Conservation (phyloP, 2,888 invertebrate species). For the Adelphocoris suturalis region DNA sequence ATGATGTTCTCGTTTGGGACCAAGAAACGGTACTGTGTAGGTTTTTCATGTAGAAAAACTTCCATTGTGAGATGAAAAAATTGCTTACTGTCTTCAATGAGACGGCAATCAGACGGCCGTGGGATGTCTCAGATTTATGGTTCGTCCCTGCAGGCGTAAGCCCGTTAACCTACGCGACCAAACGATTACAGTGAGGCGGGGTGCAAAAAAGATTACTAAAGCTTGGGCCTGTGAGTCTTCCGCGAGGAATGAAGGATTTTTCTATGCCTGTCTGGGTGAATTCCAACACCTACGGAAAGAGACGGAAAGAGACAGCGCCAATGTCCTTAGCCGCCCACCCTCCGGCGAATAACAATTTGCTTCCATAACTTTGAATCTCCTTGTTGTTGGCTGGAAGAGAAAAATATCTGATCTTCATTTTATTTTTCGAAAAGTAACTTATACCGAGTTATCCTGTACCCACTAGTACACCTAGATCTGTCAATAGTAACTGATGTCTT, state of each 20-base stretch:
- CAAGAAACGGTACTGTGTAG: slow-evolving; percentile 4
- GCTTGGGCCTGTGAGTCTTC: neutral
- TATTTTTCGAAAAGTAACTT: too few relatives aligned
- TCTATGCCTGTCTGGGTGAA: neutral
- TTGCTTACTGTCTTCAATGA: slow-evolving; percentile 24
- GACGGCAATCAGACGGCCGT: slow-evolving; percentile 12
- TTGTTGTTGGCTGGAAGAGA: too few relatives aligned
- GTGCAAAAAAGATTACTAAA: slow-evolving; percentile 1
- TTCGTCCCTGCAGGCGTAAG: neutral
- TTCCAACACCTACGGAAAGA: slow-evolving; percentile 27
- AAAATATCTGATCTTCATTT: too few relatives aligned
- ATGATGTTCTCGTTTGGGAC: neutral
- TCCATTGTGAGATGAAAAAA: neutral
- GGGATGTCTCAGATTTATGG: slow-evolving; percentile 9
- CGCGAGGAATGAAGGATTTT: neutral
- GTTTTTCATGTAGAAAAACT: neutral
- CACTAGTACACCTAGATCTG: too few relatives aligned
- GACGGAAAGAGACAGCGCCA: neutral
- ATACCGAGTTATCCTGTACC: too few relatives aligned
- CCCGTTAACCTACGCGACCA: slow-evolving; percentile 20
- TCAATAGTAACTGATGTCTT: too few relatives aligned
- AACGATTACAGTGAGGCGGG: neutral
- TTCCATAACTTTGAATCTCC: neutral
- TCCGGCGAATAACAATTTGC: slow-evolving; percentile 1
- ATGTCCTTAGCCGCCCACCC: slow-evolving; percentile 3